These are phyloP conservation scores for Lucinisca nassula DNA, from an alignment of 2,888 invertebrate genomes.

Conservation along the genomic window DNA sequence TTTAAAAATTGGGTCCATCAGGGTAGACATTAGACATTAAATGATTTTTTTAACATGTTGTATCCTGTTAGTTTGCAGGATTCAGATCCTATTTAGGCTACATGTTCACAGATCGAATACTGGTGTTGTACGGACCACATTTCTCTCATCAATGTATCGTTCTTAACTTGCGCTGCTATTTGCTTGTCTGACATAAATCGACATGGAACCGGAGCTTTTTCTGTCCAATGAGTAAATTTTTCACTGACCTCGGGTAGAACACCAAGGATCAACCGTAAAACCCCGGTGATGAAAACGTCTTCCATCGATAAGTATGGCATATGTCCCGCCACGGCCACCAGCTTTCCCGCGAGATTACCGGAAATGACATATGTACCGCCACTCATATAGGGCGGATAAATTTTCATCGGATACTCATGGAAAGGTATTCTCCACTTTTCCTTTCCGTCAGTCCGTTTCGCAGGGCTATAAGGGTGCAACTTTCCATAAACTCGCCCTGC, in stretches of 20 bases:
- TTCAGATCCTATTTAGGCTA: too few species aligned
- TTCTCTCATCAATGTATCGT: constrained; percentile 24
- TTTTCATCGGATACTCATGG: constrained; percentile 63
- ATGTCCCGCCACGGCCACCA: constrained; percentile 70
- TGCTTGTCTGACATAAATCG: constrained; percentile 17
- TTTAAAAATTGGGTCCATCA: too few species aligned
- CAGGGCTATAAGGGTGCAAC: constrained; percentile 48
- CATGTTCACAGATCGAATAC: too few species aligned
- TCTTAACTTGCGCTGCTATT: constrained; percentile 47
- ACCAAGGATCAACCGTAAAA: constrained; percentile 70
- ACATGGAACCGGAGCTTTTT: constrained; percentile 38
- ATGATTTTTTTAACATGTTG: too few species aligned
- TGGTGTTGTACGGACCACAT: too few species aligned
- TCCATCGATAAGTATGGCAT: constrained; percentile 77
- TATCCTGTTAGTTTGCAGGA: too few species aligned
- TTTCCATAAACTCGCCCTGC: constrained; percentile 71
- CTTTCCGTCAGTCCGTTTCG: constrained; percentile 49
- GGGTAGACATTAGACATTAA: too few species aligned
- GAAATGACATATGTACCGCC: constrained; percentile 78
- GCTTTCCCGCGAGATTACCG: constrained; percentile 60
- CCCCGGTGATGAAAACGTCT: constrained; percentile 81
- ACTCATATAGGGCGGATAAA: constrained; percentile 75
- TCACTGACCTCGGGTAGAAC: constrained; percentile 25
- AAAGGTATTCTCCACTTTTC: constrained; percentile 75
- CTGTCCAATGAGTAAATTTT: constrained; percentile 50